Percentiles rank a stretch among this genome's conserved stretches.
Evolutionary conservation across 1,140 invertebrate species (phyloP).

Genomic region (Ruditapes philippinarum): DNA sequence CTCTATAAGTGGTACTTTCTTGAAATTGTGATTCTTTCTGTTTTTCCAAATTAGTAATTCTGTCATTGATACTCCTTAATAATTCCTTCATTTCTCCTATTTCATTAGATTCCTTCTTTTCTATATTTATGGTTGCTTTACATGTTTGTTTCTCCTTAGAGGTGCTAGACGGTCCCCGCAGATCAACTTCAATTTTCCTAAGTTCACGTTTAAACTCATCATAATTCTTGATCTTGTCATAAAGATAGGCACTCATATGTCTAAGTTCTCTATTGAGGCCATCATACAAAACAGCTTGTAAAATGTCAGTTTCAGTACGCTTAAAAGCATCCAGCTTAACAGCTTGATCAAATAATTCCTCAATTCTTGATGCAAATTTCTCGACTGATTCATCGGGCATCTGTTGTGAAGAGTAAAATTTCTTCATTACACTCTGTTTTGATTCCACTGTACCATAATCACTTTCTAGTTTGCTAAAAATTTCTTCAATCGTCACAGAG

Average conservation of each 20-base stretch:
- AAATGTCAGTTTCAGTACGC: not conserved
- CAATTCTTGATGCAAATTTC: conserved; percentile 25
- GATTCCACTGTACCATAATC: conserved; percentile 34
- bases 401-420: conserved; percentile 14
- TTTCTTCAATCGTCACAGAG: not conserved
- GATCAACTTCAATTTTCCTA: conserved; percentile 22
- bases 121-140: not conserved
- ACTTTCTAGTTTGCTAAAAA: not conserved
- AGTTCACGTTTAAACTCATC: conserved; percentile 29
- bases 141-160: not conserved
- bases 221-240: not conserved
- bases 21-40: not conserved
- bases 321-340: not conserved
- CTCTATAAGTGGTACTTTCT: not conserved
- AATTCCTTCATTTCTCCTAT: conserved; percentile 9
- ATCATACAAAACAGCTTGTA: not conserved
- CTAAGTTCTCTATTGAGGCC: conserved; percentile 19
- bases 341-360: conserved; percentile 30
- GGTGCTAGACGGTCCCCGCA: not conserved
- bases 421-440: conserved; percentile 6
- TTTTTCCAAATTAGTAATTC: conserved; percentile 15
- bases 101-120: not conserved
- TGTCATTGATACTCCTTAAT: not conserved
- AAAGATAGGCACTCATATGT: not conserved
- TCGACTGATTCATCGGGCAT: not conserved